Base-by-base conservation (phyloP, 1,140 invertebrate genomes). In the Drosophila pseudoananassae region DNA sequence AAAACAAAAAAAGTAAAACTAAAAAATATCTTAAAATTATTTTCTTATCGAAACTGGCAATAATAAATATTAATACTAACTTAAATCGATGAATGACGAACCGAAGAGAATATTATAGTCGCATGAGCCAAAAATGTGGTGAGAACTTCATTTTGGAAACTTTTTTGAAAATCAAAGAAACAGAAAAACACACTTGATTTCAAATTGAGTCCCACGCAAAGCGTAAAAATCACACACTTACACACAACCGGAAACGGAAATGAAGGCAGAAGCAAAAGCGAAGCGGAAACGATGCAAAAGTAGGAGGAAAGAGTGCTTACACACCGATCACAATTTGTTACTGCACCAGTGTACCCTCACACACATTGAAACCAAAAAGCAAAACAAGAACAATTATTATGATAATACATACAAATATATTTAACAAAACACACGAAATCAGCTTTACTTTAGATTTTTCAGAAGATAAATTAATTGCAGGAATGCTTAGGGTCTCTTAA, bases 31-130 rank as follows among this genome's bases (percentile, higher is more conserved):
- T 65, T 65, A 78, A 87, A 74, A 76, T 78, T 82, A 90, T 90
- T 89, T 90, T 90, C 77, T 76, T 85, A 90, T 79, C 78, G 71
- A 85, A 81, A 80, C 68, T 90, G 81, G 85, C 78, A 90, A 85
- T 90, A 89, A 89, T 81, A 89, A 83, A 65, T 64, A 72, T 75
- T 59, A 79, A 75, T 64, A 76, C 59, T 53, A 65, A 60, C 27
- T 45, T 60, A 47, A 56, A 69, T 54, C 63, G 58, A 20, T 29
- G 65, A 78, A 69, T 57, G 33, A 12, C 9, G 12, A 36, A 4
- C 3, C 3, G 33, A 82, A 8, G 14, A 17, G 15, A 59, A 55
- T 60, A 82, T 49, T 38, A 52, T 29, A 59, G 40, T 78, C 63
- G 27, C 63, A 56, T 43, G 25, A 60, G 58, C 58, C 58, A 27